Conservation (phyloP, 2,113 vertebrate species). For the Pelecanoides urinatrix region DNA sequence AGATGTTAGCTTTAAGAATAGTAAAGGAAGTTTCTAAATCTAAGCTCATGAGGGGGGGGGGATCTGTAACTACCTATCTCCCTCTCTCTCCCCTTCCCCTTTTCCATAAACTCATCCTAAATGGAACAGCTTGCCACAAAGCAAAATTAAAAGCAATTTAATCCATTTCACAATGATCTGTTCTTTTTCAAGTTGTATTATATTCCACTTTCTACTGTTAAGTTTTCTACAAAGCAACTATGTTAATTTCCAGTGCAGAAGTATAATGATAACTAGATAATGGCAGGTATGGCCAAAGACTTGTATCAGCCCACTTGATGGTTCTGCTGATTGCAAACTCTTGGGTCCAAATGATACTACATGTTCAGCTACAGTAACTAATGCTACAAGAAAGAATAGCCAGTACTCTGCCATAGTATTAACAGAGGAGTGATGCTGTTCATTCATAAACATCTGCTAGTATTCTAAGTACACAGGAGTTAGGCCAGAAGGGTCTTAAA, state of each 20-base stretch:
- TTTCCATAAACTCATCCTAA: not conserved
- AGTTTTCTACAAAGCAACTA: not conserved
- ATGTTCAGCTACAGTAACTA: not conserved
- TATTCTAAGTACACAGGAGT: not conserved
- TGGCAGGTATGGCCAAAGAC: not conserved
- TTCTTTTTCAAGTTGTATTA: not conserved
- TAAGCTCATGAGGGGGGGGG: no score
- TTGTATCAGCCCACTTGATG: not conserved
- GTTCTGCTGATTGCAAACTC: not conserved
- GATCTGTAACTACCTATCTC: not conserved
- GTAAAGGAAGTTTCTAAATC: not conserved
- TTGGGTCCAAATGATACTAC: not conserved
- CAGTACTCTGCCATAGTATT: not conserved
- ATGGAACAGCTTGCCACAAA: not conserved
- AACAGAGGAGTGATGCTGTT: not conserved
- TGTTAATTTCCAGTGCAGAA: not conserved
- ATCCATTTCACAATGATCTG: not conserved
- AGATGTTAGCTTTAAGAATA: not conserved
- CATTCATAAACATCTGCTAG: not conserved
- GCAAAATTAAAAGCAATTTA: not conserved
- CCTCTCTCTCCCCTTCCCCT: not conserved
- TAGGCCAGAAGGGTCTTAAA: not conserved
- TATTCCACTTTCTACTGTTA: not conserved
- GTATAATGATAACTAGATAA: not conserved
- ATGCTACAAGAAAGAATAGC: not conserved